Percentiles rank a stretch among this genome's conserved stretches.
Conservation (phyloP, 2,888 invertebrate species). For the Lottia gigantea region DNA sequence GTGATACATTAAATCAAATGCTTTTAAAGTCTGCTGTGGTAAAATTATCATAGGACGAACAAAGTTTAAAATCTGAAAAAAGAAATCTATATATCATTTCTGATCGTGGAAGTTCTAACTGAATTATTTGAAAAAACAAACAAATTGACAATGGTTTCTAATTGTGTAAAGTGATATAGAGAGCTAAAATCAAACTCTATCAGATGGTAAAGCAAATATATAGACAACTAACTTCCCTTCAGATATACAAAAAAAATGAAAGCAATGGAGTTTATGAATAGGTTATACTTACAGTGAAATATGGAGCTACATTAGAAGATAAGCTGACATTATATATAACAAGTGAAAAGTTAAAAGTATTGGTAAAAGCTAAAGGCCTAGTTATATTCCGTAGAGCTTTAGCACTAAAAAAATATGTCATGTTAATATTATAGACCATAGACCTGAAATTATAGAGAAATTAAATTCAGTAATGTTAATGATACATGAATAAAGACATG, state of each 20-base stretch:
- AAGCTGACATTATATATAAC: slow-evolving; percentile 80
- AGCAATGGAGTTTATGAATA: too few relatives aligned
- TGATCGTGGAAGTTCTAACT: too few relatives aligned
- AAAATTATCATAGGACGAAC: slow-evolving; percentile 73
- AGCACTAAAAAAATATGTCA: slow-evolving; percentile 68
- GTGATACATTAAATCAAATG: slow-evolving; percentile 74
- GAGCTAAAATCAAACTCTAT: too few relatives aligned
- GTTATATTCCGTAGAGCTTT: slow-evolving; percentile 56
- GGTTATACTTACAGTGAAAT: slow-evolving; percentile 73
- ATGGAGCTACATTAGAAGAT: slow-evolving; percentile 73
- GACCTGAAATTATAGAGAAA: slow-evolving; percentile 61
- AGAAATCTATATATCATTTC: background rate
- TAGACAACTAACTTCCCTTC: too few relatives aligned
- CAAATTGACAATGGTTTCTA: too few relatives aligned
- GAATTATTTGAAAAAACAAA: too few relatives aligned
- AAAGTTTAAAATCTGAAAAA: slow-evolving; percentile 70
- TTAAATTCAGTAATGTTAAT: background rate
- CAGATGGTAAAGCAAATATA: too few relatives aligned
- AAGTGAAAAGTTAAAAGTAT: slow-evolving; percentile 80
- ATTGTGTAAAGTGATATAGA: too few relatives aligned
- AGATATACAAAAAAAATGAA: too few relatives aligned
- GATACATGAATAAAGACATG: background rate
- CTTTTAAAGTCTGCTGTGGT: slow-evolving; percentile 73
- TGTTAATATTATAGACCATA: slow-evolving; percentile 67
- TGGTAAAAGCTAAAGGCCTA: slow-evolving; percentile 76